Evolutionary conservation across 2,113 vertebrate genomes (phyloP), one percentile per base, ranked within the genome.

Genomic region (Brachirus orientalis): DNA sequence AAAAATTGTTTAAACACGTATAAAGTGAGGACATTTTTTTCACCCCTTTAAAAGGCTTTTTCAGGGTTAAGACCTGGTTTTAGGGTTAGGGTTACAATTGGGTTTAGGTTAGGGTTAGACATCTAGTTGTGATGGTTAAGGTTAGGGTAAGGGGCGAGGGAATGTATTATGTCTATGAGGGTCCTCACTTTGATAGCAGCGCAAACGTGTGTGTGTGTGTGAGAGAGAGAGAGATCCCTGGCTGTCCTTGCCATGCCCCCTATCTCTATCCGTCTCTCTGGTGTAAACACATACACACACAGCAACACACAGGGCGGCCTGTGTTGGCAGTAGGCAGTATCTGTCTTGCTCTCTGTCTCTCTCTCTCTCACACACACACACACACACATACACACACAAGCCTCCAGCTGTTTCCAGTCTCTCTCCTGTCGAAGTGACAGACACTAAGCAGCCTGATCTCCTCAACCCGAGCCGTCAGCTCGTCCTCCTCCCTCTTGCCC

Each of bases 371-470:
- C 58, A 50, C 60, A 68, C 72, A 77, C 78, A 76, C 75, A 68
- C 28, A 55, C 46, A 38, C 43, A 68, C 70, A 72, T 60, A 78
- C 53, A 8, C 64, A 66, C 9, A 20, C 45, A 63, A 38, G 77
- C 82, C 84, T 9, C 77, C 90, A 84, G 87, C 84, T 86, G 86
- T 89, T 85, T 79, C 40, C 78, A 58, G 79, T 75, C 70, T 79
- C 72, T 54, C 76, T 61, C 41, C 73, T 80, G 79, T 90, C 61
- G 10, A 40, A 52, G 77, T 88, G 81, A 89, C 83, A 86, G 87
- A 86, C 88, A 86, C 84, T 74, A 69, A 86, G 84, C 82, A 88
- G 79, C 79, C 67, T 79, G 87, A 86, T 84, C 82, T 80, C 80
- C 62, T 85, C 75, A 82, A 62, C 64, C 69, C 8, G 10, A 75